phyloP scores from a whole-genome alignment of 2,797 vertebrate species.

The Halcyon badia region DNA sequence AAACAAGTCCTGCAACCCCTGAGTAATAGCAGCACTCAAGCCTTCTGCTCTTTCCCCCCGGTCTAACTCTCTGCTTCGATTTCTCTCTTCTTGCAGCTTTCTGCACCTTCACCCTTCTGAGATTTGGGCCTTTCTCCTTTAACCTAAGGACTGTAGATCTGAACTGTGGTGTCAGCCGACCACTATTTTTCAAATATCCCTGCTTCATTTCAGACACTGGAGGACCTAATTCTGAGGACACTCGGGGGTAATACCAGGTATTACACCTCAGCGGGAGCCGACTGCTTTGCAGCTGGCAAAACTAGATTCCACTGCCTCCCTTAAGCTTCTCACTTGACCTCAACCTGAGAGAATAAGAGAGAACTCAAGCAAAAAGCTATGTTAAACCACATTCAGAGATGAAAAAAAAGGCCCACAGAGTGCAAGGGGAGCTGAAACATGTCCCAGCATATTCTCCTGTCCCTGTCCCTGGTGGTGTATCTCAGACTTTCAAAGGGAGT shows the following conservation, averaged over 20 bases:
- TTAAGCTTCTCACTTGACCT: neutral
- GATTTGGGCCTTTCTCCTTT: neutral
- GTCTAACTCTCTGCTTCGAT: neutral
- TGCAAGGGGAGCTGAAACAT: neutral
- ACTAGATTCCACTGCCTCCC: neutral
- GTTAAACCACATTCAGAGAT: neutral
- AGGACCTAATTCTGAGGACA: neutral
- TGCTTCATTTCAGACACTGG: neutral
- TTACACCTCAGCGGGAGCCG: neutral
- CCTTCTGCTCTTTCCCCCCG: neutral
- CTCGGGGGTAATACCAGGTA: fast-evolving
- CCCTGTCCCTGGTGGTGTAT: neutral
- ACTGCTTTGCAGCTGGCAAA: neutral
- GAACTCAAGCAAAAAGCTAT: neutral
- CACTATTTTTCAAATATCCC: neutral
- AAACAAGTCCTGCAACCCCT: neutral
- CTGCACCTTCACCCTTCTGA: neutral
- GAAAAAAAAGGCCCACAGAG: neutral
- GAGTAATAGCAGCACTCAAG: neutral
- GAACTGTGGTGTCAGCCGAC: neutral
- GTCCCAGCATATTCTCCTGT: neutral
- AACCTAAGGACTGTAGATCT: neutral
- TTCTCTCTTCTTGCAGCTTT: neutral
- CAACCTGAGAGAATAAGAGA: neutral
- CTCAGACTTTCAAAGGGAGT: slow-evolving; percentile 22